Evolutionary conservation across 2,888 invertebrate species (phyloP), one percentile per base, ranked within the genome.

Genomic region (Lithophane ornitopus): DNA sequence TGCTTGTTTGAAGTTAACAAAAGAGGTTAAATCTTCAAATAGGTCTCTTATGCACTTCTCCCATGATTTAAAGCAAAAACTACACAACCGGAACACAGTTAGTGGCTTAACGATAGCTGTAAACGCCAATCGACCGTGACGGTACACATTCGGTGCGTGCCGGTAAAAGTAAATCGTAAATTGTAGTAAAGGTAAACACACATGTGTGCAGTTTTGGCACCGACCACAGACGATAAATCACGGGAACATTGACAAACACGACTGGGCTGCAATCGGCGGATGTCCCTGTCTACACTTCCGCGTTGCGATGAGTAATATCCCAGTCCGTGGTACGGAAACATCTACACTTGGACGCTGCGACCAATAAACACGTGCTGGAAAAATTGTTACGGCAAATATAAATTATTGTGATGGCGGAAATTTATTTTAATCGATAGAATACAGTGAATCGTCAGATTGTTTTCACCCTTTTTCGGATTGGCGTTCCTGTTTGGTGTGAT

Each of bases 231-330:
- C 91, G 88, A 93, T 95, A 93, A 93, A 94, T 95, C 94, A 93
- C 89, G 81, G 82, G 84, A 91, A 92, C 92, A 93, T 93, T 94
- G 95, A 95, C 94, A 94, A 94, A 95, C 94, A 93, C 91, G 92
- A 90, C 89, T 89, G 90, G 91, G 87, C 90, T 92, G 93, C 93
- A 91, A 93, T 93, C 93, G 92, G 92, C 94, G 93, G 94, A 94
- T 92, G 93, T 92, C 89, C 89, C 92, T 93, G 94, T 94, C 94
- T 91, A 86, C 93, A 89, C 93, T 93, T 94, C 94, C 94, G 93
- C 90, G 94, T 92, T 85, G 92, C 90, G 85, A 93, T 95, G 94
- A 95, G 90, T 94, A 93, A 95, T 94, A 92, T 87, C 89, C 88
- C 86, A 82, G 87, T 81, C 75, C 87, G 81, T 81, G 81, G 80